Evolutionary conservation across 2,797 vertebrate genomes (phyloP).

Genomic region (Xerus rutilus): DNA sequence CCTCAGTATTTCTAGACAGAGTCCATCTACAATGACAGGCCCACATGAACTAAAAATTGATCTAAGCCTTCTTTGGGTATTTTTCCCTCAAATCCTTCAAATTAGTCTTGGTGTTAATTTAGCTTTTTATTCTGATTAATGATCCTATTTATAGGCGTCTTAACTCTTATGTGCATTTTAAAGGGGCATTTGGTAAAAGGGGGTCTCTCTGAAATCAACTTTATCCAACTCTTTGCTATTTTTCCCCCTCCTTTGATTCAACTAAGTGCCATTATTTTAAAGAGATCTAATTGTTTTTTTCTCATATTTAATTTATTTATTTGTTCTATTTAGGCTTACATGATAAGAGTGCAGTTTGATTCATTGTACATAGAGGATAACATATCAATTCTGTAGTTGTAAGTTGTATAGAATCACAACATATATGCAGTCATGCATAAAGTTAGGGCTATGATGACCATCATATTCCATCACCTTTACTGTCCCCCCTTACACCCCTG

Average conservation of each 20-base stretch:
- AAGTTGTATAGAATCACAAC: no score
- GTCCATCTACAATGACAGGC: not conserved
- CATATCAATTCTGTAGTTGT: no score
- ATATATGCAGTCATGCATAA: no score
- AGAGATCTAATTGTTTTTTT: not conserved
- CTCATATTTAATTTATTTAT: no score
- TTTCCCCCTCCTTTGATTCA: not conserved
- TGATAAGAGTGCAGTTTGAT: no score
- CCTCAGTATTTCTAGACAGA: not conserved
- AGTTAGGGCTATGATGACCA: no score
- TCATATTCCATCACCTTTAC: no score
- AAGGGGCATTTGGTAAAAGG: not conserved
- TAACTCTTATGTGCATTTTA: not conserved
- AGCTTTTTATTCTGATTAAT: not conserved
- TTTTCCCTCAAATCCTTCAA: not conserved
- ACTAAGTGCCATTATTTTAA: constrained; percentile 20
- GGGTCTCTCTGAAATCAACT: not conserved
- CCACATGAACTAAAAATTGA: not conserved
- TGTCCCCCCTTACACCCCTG: no score
- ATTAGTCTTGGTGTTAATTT: not conserved
- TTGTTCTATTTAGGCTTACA: no score
- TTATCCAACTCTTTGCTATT: not conserved
- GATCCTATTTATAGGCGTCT: not conserved
- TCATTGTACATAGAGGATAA: no score
- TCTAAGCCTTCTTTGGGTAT: not conserved